phyloP scores from a whole-genome alignment of 2,113 vertebrate genomes.

The Lamprotornis superbus region DNA sequence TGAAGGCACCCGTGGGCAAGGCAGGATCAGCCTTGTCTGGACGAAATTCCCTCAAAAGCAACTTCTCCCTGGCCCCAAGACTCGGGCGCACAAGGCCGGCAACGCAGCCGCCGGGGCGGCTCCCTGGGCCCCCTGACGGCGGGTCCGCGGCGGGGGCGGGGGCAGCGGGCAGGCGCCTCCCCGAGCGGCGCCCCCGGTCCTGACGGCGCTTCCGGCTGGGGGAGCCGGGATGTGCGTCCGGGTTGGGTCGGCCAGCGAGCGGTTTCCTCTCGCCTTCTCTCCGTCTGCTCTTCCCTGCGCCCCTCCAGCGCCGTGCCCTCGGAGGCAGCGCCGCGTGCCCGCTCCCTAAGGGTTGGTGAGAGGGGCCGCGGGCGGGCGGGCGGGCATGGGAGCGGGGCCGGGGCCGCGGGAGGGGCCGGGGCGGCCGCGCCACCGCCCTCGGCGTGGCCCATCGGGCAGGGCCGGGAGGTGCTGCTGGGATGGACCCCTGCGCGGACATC shows the following conservation, averaged over 20 bases:
- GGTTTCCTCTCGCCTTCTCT: background rate
- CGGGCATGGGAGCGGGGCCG: background rate
- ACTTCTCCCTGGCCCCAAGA: rapidly evolving
- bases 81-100: rapidly evolving
- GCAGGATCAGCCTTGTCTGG: background rate
- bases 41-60: rapidly evolving
- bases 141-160: background rate
- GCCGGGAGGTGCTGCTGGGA: background rate
- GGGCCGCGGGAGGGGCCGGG: background rate
- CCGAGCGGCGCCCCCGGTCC: background rate
- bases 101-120: rapidly evolving
- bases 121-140: background rate
- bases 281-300: background rate
- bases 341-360: background rate
- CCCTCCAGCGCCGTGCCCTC: background rate
- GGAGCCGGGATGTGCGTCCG: conserved; percentile 24
- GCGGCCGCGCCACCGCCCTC: background rate
- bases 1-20: rapidly evolving
- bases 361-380: background rate
- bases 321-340: background rate
- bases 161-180: background rate
- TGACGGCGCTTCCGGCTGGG: conserved; percentile 53
- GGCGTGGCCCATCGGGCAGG: background rate
- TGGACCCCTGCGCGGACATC: background rate
- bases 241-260: conserved; percentile 14